These are phyloP conservation scores for Zelostemma sp. DNA, from an alignment of 1,140 invertebrate species.

Conservation along the genomic window DNA sequence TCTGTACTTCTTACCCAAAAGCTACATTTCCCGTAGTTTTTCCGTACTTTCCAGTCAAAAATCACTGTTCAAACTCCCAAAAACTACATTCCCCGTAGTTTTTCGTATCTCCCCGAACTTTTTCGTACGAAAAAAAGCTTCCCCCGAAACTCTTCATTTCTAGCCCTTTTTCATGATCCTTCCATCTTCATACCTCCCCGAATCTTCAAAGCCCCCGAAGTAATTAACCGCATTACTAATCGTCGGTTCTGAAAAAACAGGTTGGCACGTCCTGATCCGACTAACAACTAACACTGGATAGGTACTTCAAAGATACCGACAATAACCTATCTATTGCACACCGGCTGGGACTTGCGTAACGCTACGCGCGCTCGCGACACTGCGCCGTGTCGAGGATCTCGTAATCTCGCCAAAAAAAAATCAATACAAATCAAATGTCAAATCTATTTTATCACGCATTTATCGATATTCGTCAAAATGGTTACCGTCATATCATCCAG, in stretches of 20 bases:
- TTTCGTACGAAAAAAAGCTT: no score
- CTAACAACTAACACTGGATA: constrained; percentile 66
- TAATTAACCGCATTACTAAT: constrained; percentile 55
- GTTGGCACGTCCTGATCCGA: constrained; percentile 66
- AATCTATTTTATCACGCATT: constrained; percentile 59
- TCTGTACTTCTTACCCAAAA: no score
- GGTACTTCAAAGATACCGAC: constrained; percentile 59
- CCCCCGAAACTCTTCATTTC: no score
- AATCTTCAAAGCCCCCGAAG: no score
- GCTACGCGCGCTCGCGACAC: constrained; percentile 36
- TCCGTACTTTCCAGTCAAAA: no score
- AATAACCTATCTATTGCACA: constrained; percentile 58
- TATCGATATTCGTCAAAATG: constrained; percentile 48
- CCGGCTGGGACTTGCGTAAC: constrained; percentile 52
- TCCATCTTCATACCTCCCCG: no score
- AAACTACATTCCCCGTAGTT: no score
- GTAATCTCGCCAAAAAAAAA: constrained; percentile 45
- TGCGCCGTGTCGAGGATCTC: constrained; percentile 48
- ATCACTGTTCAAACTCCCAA: no score
- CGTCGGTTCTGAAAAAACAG: constrained; percentile 58
- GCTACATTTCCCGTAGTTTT: no score
- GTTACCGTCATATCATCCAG: constrained; percentile 46
- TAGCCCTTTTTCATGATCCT: no score
- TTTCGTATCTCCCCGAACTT: no score
- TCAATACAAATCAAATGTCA: constrained; percentile 28